These are phyloP conservation scores for Heliconius melpomene DNA, from an alignment of 1,140 invertebrate species.

Conservation along the genomic window DNA sequence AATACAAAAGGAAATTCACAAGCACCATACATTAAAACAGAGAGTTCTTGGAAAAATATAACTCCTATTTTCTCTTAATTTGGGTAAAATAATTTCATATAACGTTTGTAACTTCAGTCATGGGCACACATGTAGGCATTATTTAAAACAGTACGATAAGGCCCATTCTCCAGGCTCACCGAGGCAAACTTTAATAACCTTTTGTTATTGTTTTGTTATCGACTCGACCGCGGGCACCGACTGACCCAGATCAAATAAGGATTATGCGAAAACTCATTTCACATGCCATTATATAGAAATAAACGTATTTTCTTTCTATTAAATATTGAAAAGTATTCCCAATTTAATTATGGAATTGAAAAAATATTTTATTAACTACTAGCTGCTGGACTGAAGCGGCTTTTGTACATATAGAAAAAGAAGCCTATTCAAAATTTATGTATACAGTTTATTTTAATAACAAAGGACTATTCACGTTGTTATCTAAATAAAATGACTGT, in stretches of 20 bases:
- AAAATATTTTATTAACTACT: neutral
- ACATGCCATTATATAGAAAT: conserved; percentile 40
- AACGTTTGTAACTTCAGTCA: conserved; percentile 4
- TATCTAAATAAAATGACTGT: too few relatives aligned
- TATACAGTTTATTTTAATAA: too few relatives aligned
- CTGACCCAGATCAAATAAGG: conserved; percentile 45
- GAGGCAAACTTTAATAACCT: conserved; percentile 44
- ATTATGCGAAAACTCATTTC: conserved; percentile 45
- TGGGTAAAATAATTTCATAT: conserved; percentile 11
- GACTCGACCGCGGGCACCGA: conserved; percentile 30
- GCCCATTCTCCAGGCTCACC: conserved; percentile 22
- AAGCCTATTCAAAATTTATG: too few relatives aligned
- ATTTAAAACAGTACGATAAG: conserved; percentile 27
- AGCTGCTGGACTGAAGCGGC: too few relatives aligned
- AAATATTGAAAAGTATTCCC: conserved; percentile 44
- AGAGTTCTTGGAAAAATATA: neutral
- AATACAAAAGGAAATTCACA: neutral
- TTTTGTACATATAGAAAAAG: too few relatives aligned
- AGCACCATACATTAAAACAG: neutral
- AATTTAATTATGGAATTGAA: neutral
- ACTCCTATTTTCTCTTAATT: conserved; percentile 13
- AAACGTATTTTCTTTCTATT: conserved; percentile 44
- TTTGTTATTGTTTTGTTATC: conserved; percentile 48
- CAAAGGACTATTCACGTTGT: too few relatives aligned
- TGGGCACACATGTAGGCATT: neutral